Percentiles rank a stretch among this genome's conserved stretches.
Evolutionary conservation across 2,888 invertebrate genomes (phyloP).

Genomic region (Heliconius ismenius): DNA sequence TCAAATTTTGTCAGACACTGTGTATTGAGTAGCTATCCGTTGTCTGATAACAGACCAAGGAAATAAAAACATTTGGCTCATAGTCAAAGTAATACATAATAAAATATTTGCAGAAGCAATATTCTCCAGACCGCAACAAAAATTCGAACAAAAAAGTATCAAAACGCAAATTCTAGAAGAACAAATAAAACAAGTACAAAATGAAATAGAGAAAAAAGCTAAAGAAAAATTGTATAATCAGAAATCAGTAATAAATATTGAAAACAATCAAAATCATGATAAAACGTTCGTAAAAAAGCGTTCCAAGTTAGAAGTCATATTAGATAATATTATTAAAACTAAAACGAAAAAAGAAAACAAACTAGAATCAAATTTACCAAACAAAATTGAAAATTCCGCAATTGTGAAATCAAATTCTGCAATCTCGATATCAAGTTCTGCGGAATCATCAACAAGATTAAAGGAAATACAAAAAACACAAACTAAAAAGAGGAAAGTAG

Average conservation of each 20-base stretch:
- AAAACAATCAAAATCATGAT: conserved; percentile 43
- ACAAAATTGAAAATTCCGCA: conserved; percentile 26
- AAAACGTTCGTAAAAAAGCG: conserved; percentile 58
- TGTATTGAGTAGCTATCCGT: no score
- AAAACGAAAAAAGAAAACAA: conserved; percentile 32
- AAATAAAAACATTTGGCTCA: neutral
- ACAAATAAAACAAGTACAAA: conserved; percentile 25
- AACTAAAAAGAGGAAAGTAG: neutral
- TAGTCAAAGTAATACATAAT: neutral
- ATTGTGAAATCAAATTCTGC: conserved; percentile 4
- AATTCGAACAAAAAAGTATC: conserved; percentile 23
- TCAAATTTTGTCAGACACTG: no score
- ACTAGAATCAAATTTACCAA: conserved; percentile 14
- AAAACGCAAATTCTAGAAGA: conserved; percentile 33
- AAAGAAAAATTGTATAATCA: conserved; percentile 5
- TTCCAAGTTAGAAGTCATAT: conserved; percentile 59
- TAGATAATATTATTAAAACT: conserved; percentile 57
- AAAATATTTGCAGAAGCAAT: conserved; percentile 53
- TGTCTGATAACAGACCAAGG: neutral
- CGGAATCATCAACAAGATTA: neutral
- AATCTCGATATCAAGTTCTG: neutral
- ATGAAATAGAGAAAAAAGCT: conserved; percentile 10
- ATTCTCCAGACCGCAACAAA: conserved; percentile 39
- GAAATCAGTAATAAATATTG: neutral
- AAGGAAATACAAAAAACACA: conserved; percentile 14